phyloP scores from a whole-genome alignment of 2,113 vertebrate genomes.

The Nyctereutes procyonoides region DNA sequence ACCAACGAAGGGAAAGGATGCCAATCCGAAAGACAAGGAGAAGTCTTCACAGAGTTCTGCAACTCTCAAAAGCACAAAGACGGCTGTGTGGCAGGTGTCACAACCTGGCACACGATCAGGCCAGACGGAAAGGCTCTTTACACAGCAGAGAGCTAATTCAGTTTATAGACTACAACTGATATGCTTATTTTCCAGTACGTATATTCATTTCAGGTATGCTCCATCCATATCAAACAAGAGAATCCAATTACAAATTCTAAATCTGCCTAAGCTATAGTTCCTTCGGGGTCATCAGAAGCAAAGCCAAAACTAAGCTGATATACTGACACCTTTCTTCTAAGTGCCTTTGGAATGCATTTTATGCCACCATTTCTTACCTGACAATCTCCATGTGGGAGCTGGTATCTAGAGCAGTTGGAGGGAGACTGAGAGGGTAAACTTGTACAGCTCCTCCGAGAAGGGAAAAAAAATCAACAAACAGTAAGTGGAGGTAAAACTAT shows the following conservation, averaged over 20 bases:
- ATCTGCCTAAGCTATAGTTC: not conserved
- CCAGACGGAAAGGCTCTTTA: not conserved
- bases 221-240: not conserved
- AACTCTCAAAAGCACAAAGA: slow-evolving; percentile 7
- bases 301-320: slow-evolving; percentile 13
- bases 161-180: not conserved
- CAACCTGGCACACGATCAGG: not conserved
- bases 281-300: not conserved
- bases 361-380: not conserved
- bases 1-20: not conserved
- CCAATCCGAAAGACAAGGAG: not conserved
- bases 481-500: not conserved
- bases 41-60: not conserved
- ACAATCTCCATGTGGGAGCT: not conserved
- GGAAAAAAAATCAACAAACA: not conserved
- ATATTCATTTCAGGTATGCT: not conserved
- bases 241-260: not conserved
- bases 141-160: too few species aligned
- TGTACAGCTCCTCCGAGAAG: not conserved
- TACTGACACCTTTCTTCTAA: not conserved
- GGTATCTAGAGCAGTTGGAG: not conserved
- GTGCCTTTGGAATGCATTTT: not conserved
- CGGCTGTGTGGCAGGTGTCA: not conserved
- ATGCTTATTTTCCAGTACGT: not conserved
- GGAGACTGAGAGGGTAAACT: not conserved